These are phyloP conservation scores for Desmodus rotundus DNA, from an alignment of 2,113 vertebrate genomes.

Conservation along the genomic window DNA sequence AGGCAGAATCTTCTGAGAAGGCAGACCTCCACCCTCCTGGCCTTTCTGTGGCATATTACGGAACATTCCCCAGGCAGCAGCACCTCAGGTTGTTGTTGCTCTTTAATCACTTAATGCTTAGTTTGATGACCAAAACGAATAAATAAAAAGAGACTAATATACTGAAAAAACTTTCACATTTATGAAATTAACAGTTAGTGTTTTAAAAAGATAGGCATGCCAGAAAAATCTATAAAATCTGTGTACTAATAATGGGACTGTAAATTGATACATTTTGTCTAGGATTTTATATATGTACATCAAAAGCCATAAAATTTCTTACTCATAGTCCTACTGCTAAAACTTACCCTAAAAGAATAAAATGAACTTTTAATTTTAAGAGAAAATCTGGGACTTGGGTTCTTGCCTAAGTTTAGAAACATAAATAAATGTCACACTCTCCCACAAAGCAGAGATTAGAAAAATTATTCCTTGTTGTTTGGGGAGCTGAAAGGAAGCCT, in stretches of 20 bases:
- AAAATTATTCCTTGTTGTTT: neutral
- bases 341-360: slow-evolving; percentile 3
- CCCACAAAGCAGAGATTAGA: neutral
- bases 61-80: neutral
- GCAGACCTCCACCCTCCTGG: neutral
- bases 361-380: neutral
- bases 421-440: neutral
- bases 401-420: neutral
- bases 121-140: neutral
- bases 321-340: neutral
- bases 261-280: neutral
- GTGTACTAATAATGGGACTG: neutral
- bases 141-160: neutral
- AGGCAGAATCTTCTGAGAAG: neutral
- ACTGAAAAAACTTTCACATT: neutral
- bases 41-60: neutral
- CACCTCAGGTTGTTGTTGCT: neutral
- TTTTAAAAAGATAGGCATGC: neutral
- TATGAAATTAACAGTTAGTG: neutral
- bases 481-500: neutral
- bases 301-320: neutral
- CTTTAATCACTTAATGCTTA: neutral
- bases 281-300: neutral
- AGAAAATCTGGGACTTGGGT: neutral
- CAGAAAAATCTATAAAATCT: neutral